Base-by-base conservation (phyloP, 2,888 invertebrate genomes). In the Eumacrocentrus americanus region DNA sequence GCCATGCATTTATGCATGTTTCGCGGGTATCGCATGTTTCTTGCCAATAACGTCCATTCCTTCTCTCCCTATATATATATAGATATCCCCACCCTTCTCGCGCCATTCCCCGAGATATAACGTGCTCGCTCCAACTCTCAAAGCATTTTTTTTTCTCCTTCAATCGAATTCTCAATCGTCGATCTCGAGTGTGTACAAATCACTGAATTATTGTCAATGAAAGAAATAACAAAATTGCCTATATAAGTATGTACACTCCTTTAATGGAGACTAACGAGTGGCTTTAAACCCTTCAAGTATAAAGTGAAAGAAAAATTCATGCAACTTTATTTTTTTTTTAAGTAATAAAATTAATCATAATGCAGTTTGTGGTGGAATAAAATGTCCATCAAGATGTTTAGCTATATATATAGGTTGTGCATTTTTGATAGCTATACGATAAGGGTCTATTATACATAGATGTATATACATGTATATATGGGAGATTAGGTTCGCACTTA, bases 1-100 rank as follows among this genome's bases (percentile, higher is more conserved):
- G 22, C 68, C 72, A 75, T 76, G 75, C 76, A 76, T 76, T 75
- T 75, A 76, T 76, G 76, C 74, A 76, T 75, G 76, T 74, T 72
- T 76, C 67, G 71, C 71, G 69, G 73, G 73, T 76, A 76, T 76
- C 75, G 76, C 76, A 75, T 76, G 76, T 71, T 75, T 72, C 76
- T 75, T 75, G 76, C 75, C 76, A 76, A 76, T 76, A 76, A 76
- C 75, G 72, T 67, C 64, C 69, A 67, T 72, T 72, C 67, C 68
- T 67, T 69, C 69, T 66, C 14, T 23, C 29, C 14, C 38, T 20
- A 37, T 11, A 34, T 51, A 38, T 22, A 12, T 12, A 16, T 6
- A 35, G 7, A 11, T 12, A n/a, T 12, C 16, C n/a, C n/a, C n/a
- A n/a, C n/a, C n/a, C n/a, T n/a, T n/a, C n/a, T n/a, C n/a, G n/a